Evolutionary conservation across 2,113 vertebrate species (phyloP), one percentile per base, ranked within the genome.

Genomic region (Vidua macroura): DNA sequence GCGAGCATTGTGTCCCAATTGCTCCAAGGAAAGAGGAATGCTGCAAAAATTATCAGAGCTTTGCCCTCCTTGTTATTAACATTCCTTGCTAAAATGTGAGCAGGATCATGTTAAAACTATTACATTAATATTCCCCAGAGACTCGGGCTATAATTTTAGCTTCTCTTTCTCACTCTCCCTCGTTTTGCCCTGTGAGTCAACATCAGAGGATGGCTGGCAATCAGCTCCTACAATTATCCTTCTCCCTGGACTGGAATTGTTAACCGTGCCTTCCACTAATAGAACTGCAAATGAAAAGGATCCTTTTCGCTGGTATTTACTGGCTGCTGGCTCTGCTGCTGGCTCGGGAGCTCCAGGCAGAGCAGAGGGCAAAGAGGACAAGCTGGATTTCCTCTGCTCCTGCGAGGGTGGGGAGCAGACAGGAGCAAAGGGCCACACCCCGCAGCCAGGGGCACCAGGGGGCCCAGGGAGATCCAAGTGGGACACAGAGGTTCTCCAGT

Each of bases 151-250:
- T 97, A 96, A 97, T 97, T 97, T 97, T 90, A 95, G 92, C 92
- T 93, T 86, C 91, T 95, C 89, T 93, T 95, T 96, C 93, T 95
- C 96, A 28, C 83, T 89, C 92, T 88, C 78, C 20, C 92, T 86
- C 48, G 12, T 75, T 96, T 82, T 96, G 93, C 96, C 97, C 97
- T 94, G 91, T 96, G 96, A 97, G 96, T 97, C 96, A 97, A 94
- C 92, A 94, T 37, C 10, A 93, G 92, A 96, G 95, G 94, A 93
- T 62, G 88, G 89, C 15, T 96, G 94, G 97, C 96, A 97, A 97
- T 97, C 96, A 96, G 95, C 94, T 95, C 91, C 93, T 72, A 88
- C 93, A 97, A 97, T 97, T 96, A 97, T 97, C 96, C 83, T 56
- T 84, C 96, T 96, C 87, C 91, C 90, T 58, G 92, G 75, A 95